Conservation (phyloP, 1,140 invertebrate species). For the Branchinecta lindahli region DNA sequence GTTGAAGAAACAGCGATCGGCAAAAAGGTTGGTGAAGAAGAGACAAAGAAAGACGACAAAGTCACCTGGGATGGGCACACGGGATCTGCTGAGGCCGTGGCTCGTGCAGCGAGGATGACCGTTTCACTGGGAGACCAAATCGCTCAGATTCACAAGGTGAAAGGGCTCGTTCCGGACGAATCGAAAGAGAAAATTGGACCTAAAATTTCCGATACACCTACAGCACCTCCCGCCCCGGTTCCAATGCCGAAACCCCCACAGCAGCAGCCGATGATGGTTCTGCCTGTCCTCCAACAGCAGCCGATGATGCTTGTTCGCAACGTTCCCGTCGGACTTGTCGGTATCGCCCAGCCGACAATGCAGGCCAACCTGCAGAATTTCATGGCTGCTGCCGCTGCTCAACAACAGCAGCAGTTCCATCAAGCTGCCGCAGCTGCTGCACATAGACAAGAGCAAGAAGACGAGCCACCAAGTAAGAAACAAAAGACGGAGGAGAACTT, state of each 20-base stretch:
- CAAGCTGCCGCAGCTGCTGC: neutral
- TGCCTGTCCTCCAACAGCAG: conserved; percentile 23
- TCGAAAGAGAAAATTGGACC: conserved; percentile 83
- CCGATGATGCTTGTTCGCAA: conserved; percentile 21
- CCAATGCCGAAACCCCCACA: conserved; percentile 29
- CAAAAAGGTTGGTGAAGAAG: conserved; percentile 96
- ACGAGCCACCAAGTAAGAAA: conserved; percentile 76
- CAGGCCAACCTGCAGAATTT: neutral
- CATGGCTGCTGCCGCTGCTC: neutral
- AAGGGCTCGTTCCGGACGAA: conserved; percentile 75
- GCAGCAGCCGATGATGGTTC: conserved; percentile 40
- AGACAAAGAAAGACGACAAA: conserved; percentile 65
- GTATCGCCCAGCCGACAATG: neutral
- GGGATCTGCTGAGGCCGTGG: conserved; percentile 78
- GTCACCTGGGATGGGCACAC: conserved; percentile 98
- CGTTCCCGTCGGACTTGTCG: conserved; percentile 10
- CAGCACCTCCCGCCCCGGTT: conserved; percentile 24
- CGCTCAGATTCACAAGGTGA: conserved; percentile 85
- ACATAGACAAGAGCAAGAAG: conserved; percentile 35
- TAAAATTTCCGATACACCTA: conserved; percentile 37
- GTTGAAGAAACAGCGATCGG: conserved; percentile 97
- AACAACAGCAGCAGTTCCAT: neutral
- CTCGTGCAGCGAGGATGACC: conserved; percentile 48
- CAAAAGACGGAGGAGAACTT: conserved; percentile 78
- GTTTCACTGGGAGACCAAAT: conserved; percentile 66